A percentile compares a stretch with the other conserved stretches of the same genome.
phyloP scores from a whole-genome alignment of 2,797 vertebrate genomes.

The Oreochromis grahami region DNA sequence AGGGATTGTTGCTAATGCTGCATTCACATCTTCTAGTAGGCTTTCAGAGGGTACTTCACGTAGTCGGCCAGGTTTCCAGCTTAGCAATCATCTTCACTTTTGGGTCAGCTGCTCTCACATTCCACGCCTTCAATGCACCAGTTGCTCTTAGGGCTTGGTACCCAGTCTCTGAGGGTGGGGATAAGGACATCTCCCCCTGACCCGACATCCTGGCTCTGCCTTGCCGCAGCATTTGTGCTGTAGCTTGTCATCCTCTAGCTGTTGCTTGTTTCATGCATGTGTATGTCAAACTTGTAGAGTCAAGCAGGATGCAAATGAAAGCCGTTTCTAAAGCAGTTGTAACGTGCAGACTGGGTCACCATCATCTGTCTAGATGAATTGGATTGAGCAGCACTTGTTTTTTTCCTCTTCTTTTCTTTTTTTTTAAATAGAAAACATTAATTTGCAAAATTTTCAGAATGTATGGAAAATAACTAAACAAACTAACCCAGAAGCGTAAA shows the following conservation, averaged over 20 bases:
- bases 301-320: neutral
- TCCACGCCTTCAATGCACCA: neutral
- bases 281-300: neutral
- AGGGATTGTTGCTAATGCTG: neutral
- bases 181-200: neutral
- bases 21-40: neutral
- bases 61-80: neutral
- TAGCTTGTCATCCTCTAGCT: neutral
- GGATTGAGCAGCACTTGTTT: neutral
- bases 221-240: neutral
- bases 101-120: neutral
- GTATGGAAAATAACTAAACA: neutral
- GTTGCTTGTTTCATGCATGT: neutral
- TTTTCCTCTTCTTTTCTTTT: neutral
- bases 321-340: neutral
- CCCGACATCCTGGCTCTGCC: neutral
- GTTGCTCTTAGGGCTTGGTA: neutral
- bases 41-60: neutral
- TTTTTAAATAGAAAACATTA: neutral
- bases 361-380: neutral
- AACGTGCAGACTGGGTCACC: neutral
- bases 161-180: neutral
- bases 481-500: slow-evolving; percentile 74
- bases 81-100: neutral
- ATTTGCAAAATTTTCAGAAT: neutral